Evolutionary conservation across 2,797 vertebrate genomes (phyloP).

Genomic region (Coregonus suidteri): DNA sequence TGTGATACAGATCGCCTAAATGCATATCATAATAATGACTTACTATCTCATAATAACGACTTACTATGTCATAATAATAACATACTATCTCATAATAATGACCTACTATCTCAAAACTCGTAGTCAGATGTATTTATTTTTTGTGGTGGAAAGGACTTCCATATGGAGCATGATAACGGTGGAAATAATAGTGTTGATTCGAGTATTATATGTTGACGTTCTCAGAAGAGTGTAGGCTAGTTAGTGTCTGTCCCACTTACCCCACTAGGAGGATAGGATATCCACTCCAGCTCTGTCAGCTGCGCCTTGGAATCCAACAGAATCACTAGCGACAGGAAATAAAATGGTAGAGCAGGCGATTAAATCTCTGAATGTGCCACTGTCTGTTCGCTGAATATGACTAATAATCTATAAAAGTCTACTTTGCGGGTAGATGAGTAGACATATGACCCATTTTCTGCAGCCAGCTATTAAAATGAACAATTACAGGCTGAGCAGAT

Average conservation of each 20-base stretch:
- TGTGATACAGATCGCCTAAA: background rate
- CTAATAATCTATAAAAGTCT: conserved; percentile 39
- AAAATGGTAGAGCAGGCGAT: conserved; percentile 65
- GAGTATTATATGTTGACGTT: background rate
- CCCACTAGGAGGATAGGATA: conserved; percentile 97
- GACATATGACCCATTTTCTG: conserved; percentile 66
- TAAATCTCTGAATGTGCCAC: conserved; percentile 56
- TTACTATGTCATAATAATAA: too few species aligned
- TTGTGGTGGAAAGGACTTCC: background rate
- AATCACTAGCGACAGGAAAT: conserved; percentile 85
- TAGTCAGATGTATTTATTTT: too few species aligned
- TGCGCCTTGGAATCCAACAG: conserved; percentile 99
- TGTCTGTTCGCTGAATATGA: conserved; percentile 18
- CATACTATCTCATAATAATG: too few species aligned
- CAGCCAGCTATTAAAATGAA: conserved; percentile 17
- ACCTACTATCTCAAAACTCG: too few species aligned
- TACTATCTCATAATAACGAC: too few species aligned
- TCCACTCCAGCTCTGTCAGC: conserved; percentile 99
- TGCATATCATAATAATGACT: too few species aligned
- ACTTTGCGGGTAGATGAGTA: conserved; percentile 18
- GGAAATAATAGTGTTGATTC: background rate
- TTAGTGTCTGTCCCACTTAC: conserved; percentile 76
- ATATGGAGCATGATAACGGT: background rate
- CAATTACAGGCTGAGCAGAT: conserved; percentile 12
- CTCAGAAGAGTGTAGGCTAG: background rate